Evolutionary conservation across 2,888 invertebrate species (phyloP), one percentile per base, ranked within the genome.

Genomic region (Syritta pipiens): DNA sequence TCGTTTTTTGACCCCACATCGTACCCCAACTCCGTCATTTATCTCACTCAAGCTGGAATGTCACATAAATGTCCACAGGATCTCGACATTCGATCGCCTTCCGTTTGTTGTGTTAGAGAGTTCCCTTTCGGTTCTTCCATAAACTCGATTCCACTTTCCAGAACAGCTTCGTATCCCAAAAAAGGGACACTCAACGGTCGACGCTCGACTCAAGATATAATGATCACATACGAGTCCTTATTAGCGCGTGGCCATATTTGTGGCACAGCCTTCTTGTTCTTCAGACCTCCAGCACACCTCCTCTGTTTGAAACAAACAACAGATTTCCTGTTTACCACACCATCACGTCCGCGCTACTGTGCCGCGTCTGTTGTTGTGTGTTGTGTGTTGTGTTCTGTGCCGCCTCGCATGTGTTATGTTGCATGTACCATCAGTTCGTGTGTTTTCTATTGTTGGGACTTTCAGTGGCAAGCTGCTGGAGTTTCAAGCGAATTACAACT

Each of bases 171-270:
- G 1, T 67, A 40, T 28, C 53, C 79, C 74, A 44, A 62, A 79
- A 22, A 72, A 72, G 72, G 79, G 65, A 48, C n/a, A n/a, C n/a
- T n/a, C n/a, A n/a, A n/a, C n/a, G n/a, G n/a, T n/a, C n/a, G n/a
- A n/a, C n/a, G n/a, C 28, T 44, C 24, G 28, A 37, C 59, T 35
- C 55, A 55, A 57, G 55, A 30, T 30, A 62, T 63, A 71, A 65
- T 77, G 65, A 63, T 65, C 53, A 81, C 82, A 85, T 83, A 85
- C 81, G 83, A 85, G 85, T 85, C 86, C 85, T 84, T 84, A 86
- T 86, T 85, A 85, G 84, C 84, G 85, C 85, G 84, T 83, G 83
- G 82, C 83, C 83, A 82, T 82, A 82, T 83, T 82, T 82, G 82
- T 81, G 19, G 12, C 30, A 14, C 53, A 46, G 10, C 24, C 12